phyloP scores from a whole-genome alignment of 2,888 invertebrate genomes.

The Slavum lentiscoides region DNA sequence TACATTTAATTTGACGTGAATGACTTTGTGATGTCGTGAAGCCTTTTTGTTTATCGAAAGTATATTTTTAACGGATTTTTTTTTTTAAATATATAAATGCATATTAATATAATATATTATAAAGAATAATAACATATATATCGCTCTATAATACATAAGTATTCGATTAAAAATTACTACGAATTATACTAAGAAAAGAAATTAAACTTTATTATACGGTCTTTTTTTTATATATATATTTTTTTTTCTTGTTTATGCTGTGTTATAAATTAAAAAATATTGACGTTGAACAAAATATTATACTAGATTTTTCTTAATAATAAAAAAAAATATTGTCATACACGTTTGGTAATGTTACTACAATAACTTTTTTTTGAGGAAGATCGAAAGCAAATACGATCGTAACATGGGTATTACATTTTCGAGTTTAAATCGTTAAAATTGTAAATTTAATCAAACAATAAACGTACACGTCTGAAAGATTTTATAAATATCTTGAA shows the following conservation, averaged over 20 bases:
- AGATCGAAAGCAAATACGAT: not conserved
- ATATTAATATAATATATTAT: not conserved
- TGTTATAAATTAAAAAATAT: not conserved
- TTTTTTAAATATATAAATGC: not conserved
- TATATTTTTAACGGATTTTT: constrained; percentile 15
- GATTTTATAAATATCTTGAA: not conserved
- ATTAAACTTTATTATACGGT: not conserved
- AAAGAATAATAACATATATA: not conserved
- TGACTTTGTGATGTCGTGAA: not conserved
- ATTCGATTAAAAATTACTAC: too few relatives aligned
- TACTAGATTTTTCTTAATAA: not conserved
- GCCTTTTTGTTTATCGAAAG: not conserved
- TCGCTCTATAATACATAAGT: too few relatives aligned
- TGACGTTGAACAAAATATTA: not conserved
- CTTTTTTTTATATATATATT: not conserved
- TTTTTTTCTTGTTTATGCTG: not conserved
- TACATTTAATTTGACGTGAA: not conserved
- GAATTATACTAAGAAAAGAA: too few relatives aligned
- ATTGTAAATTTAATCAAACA: not conserved
- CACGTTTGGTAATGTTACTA: not conserved
- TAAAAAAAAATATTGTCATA: not conserved
- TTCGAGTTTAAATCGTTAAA: not conserved
- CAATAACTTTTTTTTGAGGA: not conserved
- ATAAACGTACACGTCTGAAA: not conserved
- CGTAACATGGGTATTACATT: not conserved